A percentile compares a stretch with the other conserved stretches of the same genome.
These are phyloP conservation scores for Panthera leo DNA, from an alignment of 2,113 vertebrate genomes.

Conservation along the genomic window DNA sequence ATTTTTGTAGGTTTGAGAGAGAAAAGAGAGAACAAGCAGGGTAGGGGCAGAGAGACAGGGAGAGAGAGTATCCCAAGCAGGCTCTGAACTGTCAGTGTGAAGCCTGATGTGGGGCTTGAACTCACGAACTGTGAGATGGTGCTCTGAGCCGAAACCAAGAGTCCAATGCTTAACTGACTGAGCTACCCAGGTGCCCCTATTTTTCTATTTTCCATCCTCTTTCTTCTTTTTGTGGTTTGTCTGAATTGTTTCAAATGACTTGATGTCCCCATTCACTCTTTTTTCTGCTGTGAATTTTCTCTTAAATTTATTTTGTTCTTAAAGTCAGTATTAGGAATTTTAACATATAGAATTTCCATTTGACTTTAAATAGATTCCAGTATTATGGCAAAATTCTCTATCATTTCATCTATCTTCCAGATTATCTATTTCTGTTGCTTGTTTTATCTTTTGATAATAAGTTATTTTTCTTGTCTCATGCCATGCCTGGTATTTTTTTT, in stretches of 20 bases:
- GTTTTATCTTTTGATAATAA: not conserved
- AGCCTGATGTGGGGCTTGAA: too few relatives aligned
- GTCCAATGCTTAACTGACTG: too few relatives aligned
- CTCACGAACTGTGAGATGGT: too few relatives aligned
- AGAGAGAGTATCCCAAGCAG: too few relatives aligned
- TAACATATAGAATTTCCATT: not conserved
- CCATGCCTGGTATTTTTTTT: not conserved
- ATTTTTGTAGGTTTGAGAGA: not conserved
- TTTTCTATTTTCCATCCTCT: not conserved
- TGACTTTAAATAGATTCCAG: not conserved
- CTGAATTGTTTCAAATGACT: not conserved
- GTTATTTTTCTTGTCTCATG: not conserved
- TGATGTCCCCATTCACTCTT: not conserved
- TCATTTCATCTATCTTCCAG: not conserved
- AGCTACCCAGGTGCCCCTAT: not conserved
- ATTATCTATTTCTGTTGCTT: not conserved
- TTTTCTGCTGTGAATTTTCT: not conserved
- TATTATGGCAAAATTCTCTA: not conserved
- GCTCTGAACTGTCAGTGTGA: too few relatives aligned
- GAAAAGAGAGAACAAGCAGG: too few relatives aligned
- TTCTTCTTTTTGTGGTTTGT: not conserved
- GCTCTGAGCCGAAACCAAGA: too few relatives aligned
- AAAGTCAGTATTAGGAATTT: not conserved
- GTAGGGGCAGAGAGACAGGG: too few relatives aligned
- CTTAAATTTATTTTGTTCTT: not conserved